Percentiles rank a stretch among this genome's conserved stretches.
Conservation (phyloP, 2,888 invertebrate genomes). For the Chrysina gloriosa region DNA sequence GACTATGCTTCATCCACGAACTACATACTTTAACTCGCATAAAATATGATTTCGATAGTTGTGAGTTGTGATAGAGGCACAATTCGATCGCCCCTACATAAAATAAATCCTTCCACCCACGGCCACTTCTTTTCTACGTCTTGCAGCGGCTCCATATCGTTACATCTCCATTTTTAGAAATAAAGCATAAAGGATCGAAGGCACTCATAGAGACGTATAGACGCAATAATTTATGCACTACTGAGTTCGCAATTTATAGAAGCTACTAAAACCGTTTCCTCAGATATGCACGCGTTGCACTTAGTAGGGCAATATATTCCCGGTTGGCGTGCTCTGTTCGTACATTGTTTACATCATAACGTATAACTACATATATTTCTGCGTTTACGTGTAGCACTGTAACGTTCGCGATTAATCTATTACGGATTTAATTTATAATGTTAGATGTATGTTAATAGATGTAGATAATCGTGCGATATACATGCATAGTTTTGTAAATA, state of each 20-base stretch:
- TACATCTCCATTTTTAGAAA: conserved; percentile 7
- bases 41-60: too few relatives aligned
- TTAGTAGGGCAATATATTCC: conserved; percentile 7
- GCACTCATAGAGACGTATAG: conserved; percentile 1
- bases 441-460: conserved; percentile 12
- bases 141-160: too few relatives aligned
- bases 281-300: conserved; percentile 12
- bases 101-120: too few relatives aligned
- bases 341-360: conserved; percentile 2
- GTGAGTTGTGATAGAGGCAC: too few relatives aligned
- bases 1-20: too few relatives aligned
- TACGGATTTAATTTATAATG: conserved; percentile 7
- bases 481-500: conserved; percentile 17
- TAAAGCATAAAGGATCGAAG: neutral
- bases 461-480: conserved; percentile 8
- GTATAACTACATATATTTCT: neutral
- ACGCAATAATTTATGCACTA: conserved; percentile 16
- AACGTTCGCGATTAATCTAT: conserved; percentile 8
- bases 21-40: too few relatives aligned
- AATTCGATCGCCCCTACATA: too few relatives aligned
- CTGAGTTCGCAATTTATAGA: conserved; percentile 16
- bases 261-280: conserved; percentile 13
- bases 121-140: too few relatives aligned
- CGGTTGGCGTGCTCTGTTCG: neutral
- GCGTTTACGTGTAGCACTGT: neutral